These are phyloP conservation scores for Echiichthys vipera DNA, from an alignment of 2,797 vertebrate species.

Conservation along the genomic window DNA sequence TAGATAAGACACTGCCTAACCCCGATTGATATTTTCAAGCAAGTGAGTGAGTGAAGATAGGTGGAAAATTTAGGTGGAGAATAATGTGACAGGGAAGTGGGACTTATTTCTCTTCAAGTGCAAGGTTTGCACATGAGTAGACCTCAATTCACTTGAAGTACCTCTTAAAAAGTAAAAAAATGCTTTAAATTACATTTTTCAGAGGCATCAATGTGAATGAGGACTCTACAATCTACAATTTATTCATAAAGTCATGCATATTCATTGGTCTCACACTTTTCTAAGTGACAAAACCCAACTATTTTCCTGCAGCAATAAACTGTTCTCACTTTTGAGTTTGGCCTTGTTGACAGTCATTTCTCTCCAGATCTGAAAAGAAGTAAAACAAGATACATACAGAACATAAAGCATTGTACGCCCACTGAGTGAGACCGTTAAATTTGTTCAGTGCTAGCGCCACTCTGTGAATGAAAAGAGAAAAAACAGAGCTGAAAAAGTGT, in stretches of 20 bases:
- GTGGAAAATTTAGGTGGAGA: neutral
- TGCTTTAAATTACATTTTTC: neutral
- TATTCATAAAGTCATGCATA: constrained; percentile 16
- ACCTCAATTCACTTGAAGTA: neutral
- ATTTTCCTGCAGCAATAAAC: neutral
- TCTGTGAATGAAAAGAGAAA: constrained; percentile 37
- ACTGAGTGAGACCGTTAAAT: constrained; percentile 25
- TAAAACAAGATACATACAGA: constrained; percentile 34
- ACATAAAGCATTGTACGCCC: constrained; percentile 11
- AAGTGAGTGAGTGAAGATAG: neutral
- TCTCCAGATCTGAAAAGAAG: constrained; percentile 23
- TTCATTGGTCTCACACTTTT: constrained; percentile 6
- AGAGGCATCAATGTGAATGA: neutral
- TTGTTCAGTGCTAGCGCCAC: neutral
- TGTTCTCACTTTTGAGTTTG: neutral
- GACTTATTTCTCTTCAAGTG: constrained; percentile 4
- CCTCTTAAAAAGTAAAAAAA: neutral
- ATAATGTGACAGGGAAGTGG: neutral
- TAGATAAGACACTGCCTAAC: neutral
- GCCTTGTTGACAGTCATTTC: constrained; percentile 19
- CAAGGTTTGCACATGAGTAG: neutral
- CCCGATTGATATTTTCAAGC: neutral
- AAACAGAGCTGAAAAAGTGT: constrained; percentile 51
- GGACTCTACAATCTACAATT: neutral
- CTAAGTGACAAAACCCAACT: neutral